These are phyloP conservation scores for Leptinotarsa lineolata DNA, from an alignment of 1,140 invertebrate species.

Conservation along the genomic window DNA sequence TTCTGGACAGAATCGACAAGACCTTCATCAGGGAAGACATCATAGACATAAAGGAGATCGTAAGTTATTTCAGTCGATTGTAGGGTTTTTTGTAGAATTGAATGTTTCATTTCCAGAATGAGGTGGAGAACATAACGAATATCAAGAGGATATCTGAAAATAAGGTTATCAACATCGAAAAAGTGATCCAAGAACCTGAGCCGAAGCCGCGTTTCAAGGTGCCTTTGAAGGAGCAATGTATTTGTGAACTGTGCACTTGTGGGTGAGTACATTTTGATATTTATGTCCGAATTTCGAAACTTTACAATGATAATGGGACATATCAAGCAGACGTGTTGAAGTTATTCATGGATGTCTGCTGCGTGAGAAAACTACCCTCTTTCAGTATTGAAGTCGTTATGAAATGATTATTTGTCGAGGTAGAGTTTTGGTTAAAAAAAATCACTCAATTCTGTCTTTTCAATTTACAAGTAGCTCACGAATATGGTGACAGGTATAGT, in stretches of 20 bases:
- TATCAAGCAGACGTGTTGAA: too few relatives aligned
- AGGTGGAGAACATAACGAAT: slow-evolving; percentile 53
- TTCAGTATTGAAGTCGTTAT: too few relatives aligned
- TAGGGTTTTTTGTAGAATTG: slow-evolving; percentile 16
- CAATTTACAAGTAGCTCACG: too few relatives aligned
- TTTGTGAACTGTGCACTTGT: slow-evolving; percentile 88
- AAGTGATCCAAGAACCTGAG: slow-evolving; percentile 56
- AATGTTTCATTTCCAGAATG: slow-evolving; percentile 46
- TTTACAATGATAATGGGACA: too few relatives aligned
- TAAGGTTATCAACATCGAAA: slow-evolving; percentile 52
- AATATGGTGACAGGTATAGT: too few relatives aligned
- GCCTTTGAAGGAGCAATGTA: slow-evolving; percentile 76
- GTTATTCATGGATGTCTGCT: too few relatives aligned
- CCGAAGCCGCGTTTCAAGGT: slow-evolving; percentile 44
- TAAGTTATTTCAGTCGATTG: slow-evolving; percentile 39
- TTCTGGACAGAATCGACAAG: slow-evolving; percentile 36
- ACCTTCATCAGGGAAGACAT: slow-evolving; percentile 48
- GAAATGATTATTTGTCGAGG: too few relatives aligned
- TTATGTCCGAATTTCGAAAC: too few relatives aligned
- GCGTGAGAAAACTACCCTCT: too few relatives aligned
- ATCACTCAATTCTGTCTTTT: too few relatives aligned
- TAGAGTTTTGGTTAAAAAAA: too few relatives aligned
- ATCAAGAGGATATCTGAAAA: slow-evolving; percentile 51
- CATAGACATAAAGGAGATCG: slow-evolving; percentile 51
- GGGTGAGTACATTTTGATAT: slow-evolving; percentile 68